These are phyloP conservation scores for Gymnocypris eckloni DNA, from an alignment of 2,797 vertebrate species.

Conservation along the genomic window DNA sequence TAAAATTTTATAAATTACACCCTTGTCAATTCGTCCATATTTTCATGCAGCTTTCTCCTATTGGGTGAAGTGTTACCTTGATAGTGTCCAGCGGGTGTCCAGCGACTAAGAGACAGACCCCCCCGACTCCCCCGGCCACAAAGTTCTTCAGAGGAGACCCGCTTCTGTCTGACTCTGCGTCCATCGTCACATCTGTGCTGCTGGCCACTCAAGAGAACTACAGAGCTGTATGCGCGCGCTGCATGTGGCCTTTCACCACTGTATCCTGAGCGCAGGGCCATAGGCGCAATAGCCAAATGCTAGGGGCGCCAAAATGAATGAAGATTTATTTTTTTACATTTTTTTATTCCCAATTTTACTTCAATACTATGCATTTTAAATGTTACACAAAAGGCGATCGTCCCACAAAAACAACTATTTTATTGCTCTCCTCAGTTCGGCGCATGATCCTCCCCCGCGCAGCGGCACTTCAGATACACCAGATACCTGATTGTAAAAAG, in stretches of 20 bases:
- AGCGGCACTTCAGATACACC: no score
- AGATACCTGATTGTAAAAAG: no score
- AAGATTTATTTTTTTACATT: no score
- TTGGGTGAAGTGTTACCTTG: slow-evolving; percentile 71
- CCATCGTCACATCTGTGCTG: slow-evolving; percentile 60
- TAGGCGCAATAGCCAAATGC: no score
- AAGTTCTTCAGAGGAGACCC: slow-evolving; percentile 80
- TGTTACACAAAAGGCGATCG: no score
- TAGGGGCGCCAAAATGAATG: no score
- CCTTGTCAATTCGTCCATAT: background rate
- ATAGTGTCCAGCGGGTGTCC: slow-evolving; percentile 85
- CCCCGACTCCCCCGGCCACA: slow-evolving; percentile 77
- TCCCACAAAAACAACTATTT: no score
- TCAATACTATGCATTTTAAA: no score
- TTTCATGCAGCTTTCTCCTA: background rate
- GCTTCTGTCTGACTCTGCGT: slow-evolving; percentile 40
- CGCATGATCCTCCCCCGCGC: no score
- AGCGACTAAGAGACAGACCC: slow-evolving; percentile 78
- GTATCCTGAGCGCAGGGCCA: background rate
- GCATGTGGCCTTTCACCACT: slow-evolving; percentile 30
- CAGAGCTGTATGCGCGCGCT: background rate
- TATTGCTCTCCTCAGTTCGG: no score
- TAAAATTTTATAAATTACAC: background rate
- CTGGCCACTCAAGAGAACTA: background rate
- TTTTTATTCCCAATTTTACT: no score